A percentile compares a stretch with the other conserved stretches of the same genome.
Evolutionary conservation across 2,113 vertebrate genomes (phyloP).

Genomic region (Phylloscopus whistleri): DNA sequence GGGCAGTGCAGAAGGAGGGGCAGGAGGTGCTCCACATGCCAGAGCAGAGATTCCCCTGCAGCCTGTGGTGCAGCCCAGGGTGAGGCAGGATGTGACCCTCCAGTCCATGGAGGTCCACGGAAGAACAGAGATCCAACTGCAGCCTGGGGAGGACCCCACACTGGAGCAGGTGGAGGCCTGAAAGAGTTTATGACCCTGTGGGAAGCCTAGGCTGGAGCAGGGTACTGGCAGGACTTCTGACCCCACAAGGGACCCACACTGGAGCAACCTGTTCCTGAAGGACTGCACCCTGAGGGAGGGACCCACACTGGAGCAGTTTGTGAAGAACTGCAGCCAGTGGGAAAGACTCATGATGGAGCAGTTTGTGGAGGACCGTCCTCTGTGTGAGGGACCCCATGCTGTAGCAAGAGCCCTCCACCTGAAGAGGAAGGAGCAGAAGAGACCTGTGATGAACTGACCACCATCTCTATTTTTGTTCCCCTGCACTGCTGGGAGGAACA

Average conservation of each 20-base stretch:
- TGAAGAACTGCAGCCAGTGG: background rate
- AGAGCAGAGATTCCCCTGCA: background rate
- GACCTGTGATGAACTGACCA: rapidly evolving
- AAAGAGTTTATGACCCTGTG: rapidly evolving
- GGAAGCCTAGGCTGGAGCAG: background rate
- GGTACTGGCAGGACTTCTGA: background rate
- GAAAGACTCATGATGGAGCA: background rate
- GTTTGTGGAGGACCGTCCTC: background rate
- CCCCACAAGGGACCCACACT: too few relatives aligned
- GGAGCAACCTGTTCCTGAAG: background rate
- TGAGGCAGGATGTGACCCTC: background rate
- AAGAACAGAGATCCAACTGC: background rate
- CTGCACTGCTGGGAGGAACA: background rate
- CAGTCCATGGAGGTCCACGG: rapidly evolving
- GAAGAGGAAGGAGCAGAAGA: background rate
- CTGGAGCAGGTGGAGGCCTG: background rate
- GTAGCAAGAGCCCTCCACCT: background rate
- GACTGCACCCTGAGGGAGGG: background rate
- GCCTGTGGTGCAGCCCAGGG: rapidly evolving
- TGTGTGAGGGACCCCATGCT: background rate
- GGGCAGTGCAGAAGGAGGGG: background rate
- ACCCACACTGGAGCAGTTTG: background rate
- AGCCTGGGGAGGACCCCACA: background rate
- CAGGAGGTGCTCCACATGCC: rapidly evolving
- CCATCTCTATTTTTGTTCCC: background rate